A percentile compares a stretch with the other conserved stretches of the same genome.
Evolutionary conservation across 2,797 vertebrate genomes (phyloP).

Genomic region (Chiloscyllium punctatum): DNA sequence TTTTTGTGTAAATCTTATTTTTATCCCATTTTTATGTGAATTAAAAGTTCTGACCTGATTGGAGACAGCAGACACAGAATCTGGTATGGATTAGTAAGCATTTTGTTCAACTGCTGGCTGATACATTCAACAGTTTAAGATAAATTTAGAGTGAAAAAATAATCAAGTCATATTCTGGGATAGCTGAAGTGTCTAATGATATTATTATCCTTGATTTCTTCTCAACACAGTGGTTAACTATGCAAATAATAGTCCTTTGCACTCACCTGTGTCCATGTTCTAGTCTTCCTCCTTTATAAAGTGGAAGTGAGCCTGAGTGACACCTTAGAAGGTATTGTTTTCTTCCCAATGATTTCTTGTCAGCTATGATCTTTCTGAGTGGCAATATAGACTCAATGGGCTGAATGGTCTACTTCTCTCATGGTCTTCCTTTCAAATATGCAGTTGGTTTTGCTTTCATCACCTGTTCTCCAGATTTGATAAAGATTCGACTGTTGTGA

Average conservation of each 20-base stretch:
- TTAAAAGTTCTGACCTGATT: neutral
- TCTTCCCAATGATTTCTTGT: neutral
- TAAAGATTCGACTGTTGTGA: neutral
- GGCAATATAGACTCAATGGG: no score
- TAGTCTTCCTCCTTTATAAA: neutral
- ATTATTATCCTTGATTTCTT: neutral
- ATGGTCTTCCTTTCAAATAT: neutral
- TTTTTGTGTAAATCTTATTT: neutral
- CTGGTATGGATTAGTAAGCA: neutral
- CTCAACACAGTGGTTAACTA: neutral
- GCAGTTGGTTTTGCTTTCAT: neutral
- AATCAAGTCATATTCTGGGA: neutral
- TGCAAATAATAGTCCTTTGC: neutral
- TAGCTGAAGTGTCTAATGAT: neutral
- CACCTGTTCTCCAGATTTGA: neutral
- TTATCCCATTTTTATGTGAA: neutral
- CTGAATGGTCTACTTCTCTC: no score
- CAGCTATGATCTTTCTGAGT: no score
- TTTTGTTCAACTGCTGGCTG: neutral
- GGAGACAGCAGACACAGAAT: neutral
- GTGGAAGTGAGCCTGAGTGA: neutral
- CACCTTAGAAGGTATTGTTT: neutral
- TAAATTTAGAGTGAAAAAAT: neutral
- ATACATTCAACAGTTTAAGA: neutral
- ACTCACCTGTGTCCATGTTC: neutral